These are phyloP conservation scores for Epinotia brunnichana DNA, from an alignment of 2,888 invertebrate genomes.

Conservation along the genomic window DNA sequence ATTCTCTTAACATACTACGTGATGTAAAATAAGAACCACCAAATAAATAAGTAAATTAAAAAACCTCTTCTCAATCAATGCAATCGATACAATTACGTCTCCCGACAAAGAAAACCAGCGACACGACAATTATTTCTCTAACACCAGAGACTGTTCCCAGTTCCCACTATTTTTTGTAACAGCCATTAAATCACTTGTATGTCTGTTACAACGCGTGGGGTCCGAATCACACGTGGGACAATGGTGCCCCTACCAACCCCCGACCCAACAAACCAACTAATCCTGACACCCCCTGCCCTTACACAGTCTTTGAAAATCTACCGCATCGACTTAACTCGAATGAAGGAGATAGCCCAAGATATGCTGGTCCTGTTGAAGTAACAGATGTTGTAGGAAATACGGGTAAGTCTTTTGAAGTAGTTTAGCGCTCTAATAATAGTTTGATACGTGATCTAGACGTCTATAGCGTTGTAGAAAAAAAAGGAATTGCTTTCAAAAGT, in stretches of 20 bases:
- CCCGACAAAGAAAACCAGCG: conserved; percentile 30
- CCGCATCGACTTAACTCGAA: conserved; percentile 44
- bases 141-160: conserved; percentile 38
- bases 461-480: conserved; percentile 46
- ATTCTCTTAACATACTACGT: not conserved
- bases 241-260: conserved; percentile 64
- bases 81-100: conserved; percentile 37
- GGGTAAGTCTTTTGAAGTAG: conserved; percentile 69
- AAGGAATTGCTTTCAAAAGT: conserved; percentile 30
- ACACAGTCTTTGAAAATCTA: conserved; percentile 31
- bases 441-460: conserved; percentile 59
- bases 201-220: conserved; percentile 74
- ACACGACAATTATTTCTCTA: conserved; percentile 36
- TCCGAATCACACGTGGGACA: conserved; percentile 73
- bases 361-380: conserved; percentile 55
- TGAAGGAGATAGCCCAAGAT: conserved; percentile 51
- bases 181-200: conserved; percentile 77
- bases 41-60: conserved; percentile 12
- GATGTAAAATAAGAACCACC: not conserved
- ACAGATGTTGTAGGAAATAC: conserved; percentile 67
- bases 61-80: conserved; percentile 27
- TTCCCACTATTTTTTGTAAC: conserved; percentile 60
- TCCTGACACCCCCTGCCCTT: conserved; percentile 51
- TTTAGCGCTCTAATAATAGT: conserved; percentile 67
- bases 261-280: conserved; percentile 51